Base-by-base conservation (phyloP, 2,888 invertebrate genomes). In the Melieria picta region DNA sequence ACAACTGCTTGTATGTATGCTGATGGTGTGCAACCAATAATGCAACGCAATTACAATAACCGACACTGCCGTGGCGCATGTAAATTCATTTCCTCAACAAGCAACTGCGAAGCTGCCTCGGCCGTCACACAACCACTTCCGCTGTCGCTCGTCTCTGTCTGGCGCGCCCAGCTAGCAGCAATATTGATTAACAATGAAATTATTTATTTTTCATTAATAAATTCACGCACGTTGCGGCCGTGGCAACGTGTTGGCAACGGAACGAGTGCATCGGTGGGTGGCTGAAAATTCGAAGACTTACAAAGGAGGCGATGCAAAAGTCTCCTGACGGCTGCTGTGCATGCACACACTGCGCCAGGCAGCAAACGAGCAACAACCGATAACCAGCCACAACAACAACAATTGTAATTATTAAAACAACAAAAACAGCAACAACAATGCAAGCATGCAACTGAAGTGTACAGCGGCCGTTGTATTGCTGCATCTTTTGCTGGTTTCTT, bases 151-250 rank as follows among this genome's bases (percentile, higher is more conserved):
- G 52, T 5, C 5, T 11, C 52, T 52, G 11, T n/a, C 9, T n/a
- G 9, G n/a, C 4, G 10, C 42, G 43, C 43, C 42, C 11, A n/a
- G 42, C 5, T 43, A 60, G 13, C 7, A 52, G 5, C n/a, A n/a
- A 30, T 43, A 63, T 16, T 63, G 63, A 63, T 63, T 63, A 47
- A 10, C 48, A 63, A 63, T 66, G 66, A 57, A 66, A 57, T 57
- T 48, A 66, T 66, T 66, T 66, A 60, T 66, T 66, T 66, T 66
- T 58, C 66, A 66, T 66, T 58, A 58, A 63, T 63, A 48, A 63
- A 63, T 63, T 50, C 48, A 63, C 63, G 46, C 50, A 63, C 2
- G 47, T 47, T 16, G 63, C 50, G 13, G 7, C 45, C 13, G 11
- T 46, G 13, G 42, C 10, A 61, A 30, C 52, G 43, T 43, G 61